A percentile compares a stretch with the other conserved stretches of the same genome.
Conservation (phyloP, 2,888 invertebrate species). For the Mimumesa dahlbomi region DNA sequence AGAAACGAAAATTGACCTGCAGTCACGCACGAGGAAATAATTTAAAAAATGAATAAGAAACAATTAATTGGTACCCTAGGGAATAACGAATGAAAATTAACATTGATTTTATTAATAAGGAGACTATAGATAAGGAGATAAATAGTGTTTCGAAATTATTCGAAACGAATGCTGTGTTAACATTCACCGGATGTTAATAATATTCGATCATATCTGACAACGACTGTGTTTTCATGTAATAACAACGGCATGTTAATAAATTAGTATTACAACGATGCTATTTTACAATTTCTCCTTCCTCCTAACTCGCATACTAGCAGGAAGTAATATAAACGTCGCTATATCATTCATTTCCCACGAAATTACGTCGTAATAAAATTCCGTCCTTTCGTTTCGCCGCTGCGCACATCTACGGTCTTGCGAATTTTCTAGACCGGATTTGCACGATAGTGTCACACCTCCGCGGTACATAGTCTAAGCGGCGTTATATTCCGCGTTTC, state of each 20-base stretch:
- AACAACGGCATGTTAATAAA: no score
- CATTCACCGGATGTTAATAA: no score
- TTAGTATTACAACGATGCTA: background rate
- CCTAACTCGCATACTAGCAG: no score
- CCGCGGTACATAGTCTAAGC: background rate
- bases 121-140: background rate
- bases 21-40: no score
- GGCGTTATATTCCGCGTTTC: background rate
- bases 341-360: no score
- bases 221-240: no score
- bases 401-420: background rate
- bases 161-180: background rate
- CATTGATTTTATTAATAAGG: background rate
- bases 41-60: no score
- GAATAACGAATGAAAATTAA: background rate
- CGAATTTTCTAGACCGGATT: slow-evolving; percentile 4
- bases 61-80: background rate
- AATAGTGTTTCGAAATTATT: background rate
- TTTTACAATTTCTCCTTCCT: background rate
- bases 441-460: slow-evolving; percentile 8
- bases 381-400: background rate
- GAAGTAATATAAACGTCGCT: no score
- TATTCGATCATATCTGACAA: no score
- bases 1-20: background rate
- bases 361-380: no score